Conservation (phyloP, 2,888 invertebrate genomes). For the Agelastica alni region DNA sequence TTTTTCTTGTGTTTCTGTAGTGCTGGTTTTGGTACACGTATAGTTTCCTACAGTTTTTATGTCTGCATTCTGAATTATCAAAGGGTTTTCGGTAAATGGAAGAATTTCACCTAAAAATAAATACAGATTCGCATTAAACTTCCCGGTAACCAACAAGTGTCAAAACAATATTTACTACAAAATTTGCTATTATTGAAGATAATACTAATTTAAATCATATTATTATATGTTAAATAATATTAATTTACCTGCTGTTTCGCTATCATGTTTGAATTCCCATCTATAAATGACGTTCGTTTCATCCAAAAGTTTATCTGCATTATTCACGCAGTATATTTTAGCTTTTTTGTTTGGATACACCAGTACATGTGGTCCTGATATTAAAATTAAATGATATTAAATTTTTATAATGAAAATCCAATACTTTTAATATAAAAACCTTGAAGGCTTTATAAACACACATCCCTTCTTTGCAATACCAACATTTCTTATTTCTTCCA, state of each 20-base stretch:
- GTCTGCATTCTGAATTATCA: slow-evolving; percentile 47
- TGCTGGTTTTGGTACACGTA: slow-evolving; percentile 46
- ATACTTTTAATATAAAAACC: no score
- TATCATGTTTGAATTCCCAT: slow-evolving; percentile 39
- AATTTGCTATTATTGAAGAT: no score
- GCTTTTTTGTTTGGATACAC: slow-evolving; percentile 37
- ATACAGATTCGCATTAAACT: neutral
- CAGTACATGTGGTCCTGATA: slow-evolving; percentile 36
- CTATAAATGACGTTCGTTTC: slow-evolving; percentile 28
- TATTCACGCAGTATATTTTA: slow-evolving; percentile 37
- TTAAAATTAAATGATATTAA: no score
- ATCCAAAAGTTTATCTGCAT: slow-evolving; percentile 27
- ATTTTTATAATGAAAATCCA: no score
- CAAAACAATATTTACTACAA: neutral
- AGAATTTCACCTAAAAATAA: slow-evolving; percentile 33
- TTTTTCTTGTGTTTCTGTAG: slow-evolving; percentile 32
- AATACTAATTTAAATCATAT: neutral
- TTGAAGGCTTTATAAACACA: no score
- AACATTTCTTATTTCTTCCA: no score
- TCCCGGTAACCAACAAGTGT: neutral
- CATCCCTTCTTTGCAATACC: no score
- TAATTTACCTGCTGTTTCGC: slow-evolving; percentile 32
- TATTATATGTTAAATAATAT: neutral
- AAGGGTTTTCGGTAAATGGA: slow-evolving; percentile 39
- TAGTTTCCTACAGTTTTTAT: slow-evolving; percentile 53